Base-by-base conservation (phyloP, 2,797 vertebrate species). In the Phoxinus dragarum region DNA sequence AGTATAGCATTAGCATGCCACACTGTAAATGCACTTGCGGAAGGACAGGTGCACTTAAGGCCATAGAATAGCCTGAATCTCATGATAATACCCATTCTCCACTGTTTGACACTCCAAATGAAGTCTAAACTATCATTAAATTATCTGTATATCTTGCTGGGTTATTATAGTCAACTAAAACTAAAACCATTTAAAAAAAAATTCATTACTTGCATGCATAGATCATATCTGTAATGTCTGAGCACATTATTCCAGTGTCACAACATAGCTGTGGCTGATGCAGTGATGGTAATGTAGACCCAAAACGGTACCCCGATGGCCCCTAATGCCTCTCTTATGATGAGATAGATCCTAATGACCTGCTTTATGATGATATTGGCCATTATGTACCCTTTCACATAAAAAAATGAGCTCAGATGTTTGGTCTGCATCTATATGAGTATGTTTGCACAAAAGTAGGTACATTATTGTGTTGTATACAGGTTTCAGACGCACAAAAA, bases 311-410 rank as follows among this genome's bases (percentile, higher is more conserved):
- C 31, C 9, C 4, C 52, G 59, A 66, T 75, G 42, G 59, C 59
- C 12, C 61, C 44, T 75, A 83, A 75, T 75, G 38, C 42, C 21
- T 52, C 81, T 52, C 59, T 36, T 76, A 72, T 67, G 59, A 75
- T 74, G 71, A 83, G 71, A 74, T 59, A 34, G 27, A 75, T 49
- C 47, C 47, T 81, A 40, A 42, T 71, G 79, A 81, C 38, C 79
- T 69, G 66, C 12, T 61, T 21, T 23, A 47, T 40, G 38, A 74
- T 36, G 38, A 74, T 64, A 74, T 82, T 64, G 16, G 12, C 42
- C 56, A 74, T 34, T 47, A 75, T 17, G 40, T 52, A 52, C 72
- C 47, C 42, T 84, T 76, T 52, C 23, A 49, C 27, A 47, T 67
- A 38, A 66, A 27, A 66, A 64, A 52, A 56, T 27, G 0, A 21